Percentiles rank a stretch among this genome's conserved stretches.
phyloP scores from a whole-genome alignment of 1,140 invertebrate species.

The Delia radicum region DNA sequence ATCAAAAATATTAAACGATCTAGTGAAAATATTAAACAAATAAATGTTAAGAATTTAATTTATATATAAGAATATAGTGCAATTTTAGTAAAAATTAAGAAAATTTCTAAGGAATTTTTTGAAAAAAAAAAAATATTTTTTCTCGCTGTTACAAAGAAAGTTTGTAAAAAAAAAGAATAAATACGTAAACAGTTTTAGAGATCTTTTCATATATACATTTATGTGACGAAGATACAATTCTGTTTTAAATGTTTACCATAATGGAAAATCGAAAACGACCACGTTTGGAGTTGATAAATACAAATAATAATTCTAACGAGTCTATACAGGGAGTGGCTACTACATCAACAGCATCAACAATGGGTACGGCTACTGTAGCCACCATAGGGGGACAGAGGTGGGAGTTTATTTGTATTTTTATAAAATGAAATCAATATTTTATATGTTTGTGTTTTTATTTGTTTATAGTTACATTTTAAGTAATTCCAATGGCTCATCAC shows the following conservation, averaged over 20 bases:
- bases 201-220: background rate
- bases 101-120: background rate
- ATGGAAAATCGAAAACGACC: slow-evolving; percentile 21
- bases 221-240: background rate
- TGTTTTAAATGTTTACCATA: slow-evolving; percentile 11
- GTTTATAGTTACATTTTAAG: slow-evolving; percentile 37
- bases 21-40: too few relatives aligned
- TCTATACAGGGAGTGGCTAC: slow-evolving; percentile 4
- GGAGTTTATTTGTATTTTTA: background rate
- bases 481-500: slow-evolving; percentile 22
- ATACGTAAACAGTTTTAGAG: background rate
- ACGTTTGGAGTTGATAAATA: background rate
- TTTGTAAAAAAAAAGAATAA: background rate
- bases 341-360: background rate
- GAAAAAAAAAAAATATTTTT: background rate
- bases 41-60: background rate
- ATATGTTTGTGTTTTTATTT: background rate
- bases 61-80: background rate
- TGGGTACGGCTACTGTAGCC: background rate
- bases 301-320: background rate
- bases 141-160: background rate
- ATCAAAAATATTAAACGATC: too few relatives aligned
- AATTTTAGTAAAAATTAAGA: background rate
- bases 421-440: background rate
- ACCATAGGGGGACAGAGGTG: slow-evolving; percentile 18